Conservation (phyloP, 2,888 invertebrate species). For the Ectobius pallidus region DNA sequence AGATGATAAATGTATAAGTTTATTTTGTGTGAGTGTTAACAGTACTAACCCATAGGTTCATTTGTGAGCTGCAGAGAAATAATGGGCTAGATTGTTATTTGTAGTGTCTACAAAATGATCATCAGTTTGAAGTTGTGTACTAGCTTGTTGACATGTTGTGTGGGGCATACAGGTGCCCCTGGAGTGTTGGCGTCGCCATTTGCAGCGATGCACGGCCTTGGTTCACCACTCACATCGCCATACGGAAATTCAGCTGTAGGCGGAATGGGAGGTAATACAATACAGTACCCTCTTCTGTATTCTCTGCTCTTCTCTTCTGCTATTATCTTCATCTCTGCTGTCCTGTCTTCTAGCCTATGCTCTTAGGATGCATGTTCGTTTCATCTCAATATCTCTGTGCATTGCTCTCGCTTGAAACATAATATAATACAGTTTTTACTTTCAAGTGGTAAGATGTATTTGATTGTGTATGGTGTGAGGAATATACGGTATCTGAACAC, state of each 20-base stretch:
- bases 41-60: too few species aligned
- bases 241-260: constrained; percentile 52
- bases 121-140: too few species aligned
- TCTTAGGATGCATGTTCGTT: neutral
- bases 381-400: neutral
- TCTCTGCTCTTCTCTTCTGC: neutral
- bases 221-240: constrained; percentile 73
- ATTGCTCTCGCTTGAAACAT: neutral
- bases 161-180: constrained; percentile 68
- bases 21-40: too few species aligned
- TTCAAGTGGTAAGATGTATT: too few species aligned
- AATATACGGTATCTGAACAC: neutral
- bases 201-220: constrained; percentile 76
- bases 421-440: neutral
- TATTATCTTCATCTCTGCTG: neutral
- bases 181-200: constrained; percentile 88
- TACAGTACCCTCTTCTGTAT: constrained; percentile 5
- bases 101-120: too few species aligned
- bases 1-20: too few species aligned
- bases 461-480: too few species aligned
- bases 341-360: neutral
- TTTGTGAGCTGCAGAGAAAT: too few species aligned
- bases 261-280: constrained; percentile 49
- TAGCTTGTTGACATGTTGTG: constrained; percentile 21
- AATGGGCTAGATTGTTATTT: too few species aligned